These are phyloP conservation scores for Apodemus speciosus DNA, from an alignment of 2,113 vertebrate genomes.

Conservation along the genomic window DNA sequence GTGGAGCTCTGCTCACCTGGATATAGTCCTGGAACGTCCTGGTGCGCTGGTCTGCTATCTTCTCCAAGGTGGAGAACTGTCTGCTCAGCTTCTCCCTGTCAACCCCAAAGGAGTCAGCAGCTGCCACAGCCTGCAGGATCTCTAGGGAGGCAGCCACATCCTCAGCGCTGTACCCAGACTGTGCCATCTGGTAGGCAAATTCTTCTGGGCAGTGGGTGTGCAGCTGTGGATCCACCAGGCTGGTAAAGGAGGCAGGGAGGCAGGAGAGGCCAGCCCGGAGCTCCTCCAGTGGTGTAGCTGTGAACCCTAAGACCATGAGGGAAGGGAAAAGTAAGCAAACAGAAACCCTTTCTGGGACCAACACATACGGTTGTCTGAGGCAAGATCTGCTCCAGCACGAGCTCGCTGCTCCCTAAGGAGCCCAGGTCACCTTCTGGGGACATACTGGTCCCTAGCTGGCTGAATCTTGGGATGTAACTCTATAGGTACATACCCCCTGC, in stretches of 20 bases:
- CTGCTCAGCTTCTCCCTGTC: constrained; percentile 82
- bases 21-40: constrained; percentile 87
- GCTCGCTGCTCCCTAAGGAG: background rate
- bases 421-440: background rate
- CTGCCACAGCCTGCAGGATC: constrained; percentile 84
- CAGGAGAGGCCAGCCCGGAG: constrained; percentile 78
- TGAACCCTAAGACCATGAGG: constrained; percentile 17
- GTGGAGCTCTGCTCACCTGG: constrained; percentile 80
- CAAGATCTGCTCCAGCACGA: accelerated
- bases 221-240: constrained; percentile 77
- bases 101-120: constrained; percentile 86
- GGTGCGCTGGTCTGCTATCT: constrained; percentile 73
- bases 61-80: constrained; percentile 82
- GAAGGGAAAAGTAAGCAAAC: background rate
- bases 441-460: accelerated
- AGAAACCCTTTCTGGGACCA: background rate
- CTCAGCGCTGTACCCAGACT: constrained; percentile 80
- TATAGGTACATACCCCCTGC: background rate
- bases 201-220: constrained; percentile 53
- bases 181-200: constrained; percentile 73
- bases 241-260: constrained; percentile 89
- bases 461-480: background rate
- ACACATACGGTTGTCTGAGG: accelerated
- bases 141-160: constrained; percentile 85
- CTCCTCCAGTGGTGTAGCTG: constrained; percentile 84